These are phyloP conservation scores for Hydrochoerus hydrochaeris DNA, from an alignment of 2,113 vertebrate genomes.

Conservation along the genomic window DNA sequence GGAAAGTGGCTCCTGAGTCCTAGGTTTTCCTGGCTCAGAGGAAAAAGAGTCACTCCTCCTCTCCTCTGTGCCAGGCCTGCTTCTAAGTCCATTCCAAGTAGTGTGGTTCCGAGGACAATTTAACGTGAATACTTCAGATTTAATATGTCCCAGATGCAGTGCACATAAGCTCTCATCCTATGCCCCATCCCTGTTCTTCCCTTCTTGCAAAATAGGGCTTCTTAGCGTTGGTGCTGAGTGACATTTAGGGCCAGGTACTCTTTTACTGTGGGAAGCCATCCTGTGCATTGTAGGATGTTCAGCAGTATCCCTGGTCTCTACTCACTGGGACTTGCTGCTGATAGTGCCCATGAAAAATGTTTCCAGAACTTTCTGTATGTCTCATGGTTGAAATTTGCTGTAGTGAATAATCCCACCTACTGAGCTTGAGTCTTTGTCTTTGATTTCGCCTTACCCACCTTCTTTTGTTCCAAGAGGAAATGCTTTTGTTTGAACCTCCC, in stretches of 20 bases:
- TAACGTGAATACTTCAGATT: constrained; percentile 41
- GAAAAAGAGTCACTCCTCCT: background rate
- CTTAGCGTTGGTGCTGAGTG: background rate
- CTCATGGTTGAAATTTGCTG: background rate
- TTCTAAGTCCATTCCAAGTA: constrained; percentile 27
- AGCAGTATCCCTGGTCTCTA: background rate
- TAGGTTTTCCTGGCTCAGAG: background rate
- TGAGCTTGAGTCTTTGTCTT: background rate
- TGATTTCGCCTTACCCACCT: background rate
- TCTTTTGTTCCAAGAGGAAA: background rate
- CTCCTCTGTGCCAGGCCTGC: background rate
- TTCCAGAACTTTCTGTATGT: background rate
- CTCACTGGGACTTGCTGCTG: background rate
- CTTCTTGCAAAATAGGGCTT: background rate
- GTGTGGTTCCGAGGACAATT: constrained; percentile 57
- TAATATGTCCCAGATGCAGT: constrained; percentile 53
- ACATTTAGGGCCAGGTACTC: background rate
- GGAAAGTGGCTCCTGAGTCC: background rate
- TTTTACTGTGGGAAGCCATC: background rate
- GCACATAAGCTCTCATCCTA: background rate
- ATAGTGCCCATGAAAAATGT: background rate
- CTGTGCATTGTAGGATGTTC: background rate
- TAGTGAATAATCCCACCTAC: background rate
- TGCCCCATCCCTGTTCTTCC: background rate
- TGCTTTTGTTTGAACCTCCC: background rate